Evolutionary conservation across 2,113 vertebrate species (phyloP), one percentile per base, ranked within the genome.

Genomic region (Pomatorhinus ruficollis): DNA sequence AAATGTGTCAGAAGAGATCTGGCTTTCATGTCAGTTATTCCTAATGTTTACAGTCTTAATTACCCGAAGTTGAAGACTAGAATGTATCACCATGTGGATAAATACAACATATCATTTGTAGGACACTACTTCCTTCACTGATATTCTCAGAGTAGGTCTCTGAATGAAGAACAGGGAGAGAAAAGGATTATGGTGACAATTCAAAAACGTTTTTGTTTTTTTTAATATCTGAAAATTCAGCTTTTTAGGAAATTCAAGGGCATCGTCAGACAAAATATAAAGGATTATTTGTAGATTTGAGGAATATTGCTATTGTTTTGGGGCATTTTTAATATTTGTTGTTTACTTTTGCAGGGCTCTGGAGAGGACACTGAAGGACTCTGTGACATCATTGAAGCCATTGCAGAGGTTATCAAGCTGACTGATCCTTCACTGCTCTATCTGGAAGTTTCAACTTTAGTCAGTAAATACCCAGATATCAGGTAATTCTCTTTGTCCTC

Each of bases 401-500:
- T 99, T 12, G 99, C 99, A 9, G 99, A 99, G 76, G 99, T 99
- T 39, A 99, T 99, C 82, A 99, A 99, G 95, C 98, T 99, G 56
- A 99, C 99, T 4, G 99, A 99, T 93, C 99, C 99, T n/a, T 99
- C 99, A 2, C 98, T 99, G 61, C 98, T 99, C 40, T 99, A 99
- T 89, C 98, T 99, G 86, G 99, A 99, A 96, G 99, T 99, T 85
- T 99, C 99, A 54, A 99, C 99, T 4, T 98, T 99, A 96, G 99
- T 99, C 95, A 99, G 99, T 89, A 99, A 99, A 93, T 99, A 99
- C 57, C 99, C 99, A 19, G 99, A 99, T 77, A 99, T 99, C 98
- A 99, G 99, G 99, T 99, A 97, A 95, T 72, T 57, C 19, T 83
- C 50, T 82, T 66, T 89, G 35, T 9, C 31, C 31, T 74, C 42